These are phyloP conservation scores for Centropus bengalensis DNA, from an alignment of 2,113 vertebrate species.

Conservation along the genomic window DNA sequence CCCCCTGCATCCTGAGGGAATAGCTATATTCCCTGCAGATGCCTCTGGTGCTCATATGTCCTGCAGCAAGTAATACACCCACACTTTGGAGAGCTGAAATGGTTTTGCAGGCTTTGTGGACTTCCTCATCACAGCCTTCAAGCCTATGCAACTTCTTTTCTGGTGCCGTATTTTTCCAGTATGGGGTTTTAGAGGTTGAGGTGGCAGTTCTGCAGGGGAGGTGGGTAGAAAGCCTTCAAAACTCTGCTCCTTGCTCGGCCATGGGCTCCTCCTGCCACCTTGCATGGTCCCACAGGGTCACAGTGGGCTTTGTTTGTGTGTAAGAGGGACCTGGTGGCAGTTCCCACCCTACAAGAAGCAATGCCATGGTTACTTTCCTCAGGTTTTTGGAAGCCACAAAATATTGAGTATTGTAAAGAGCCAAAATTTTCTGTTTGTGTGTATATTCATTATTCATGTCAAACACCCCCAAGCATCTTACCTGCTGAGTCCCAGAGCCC, in stretches of 20 bases:
- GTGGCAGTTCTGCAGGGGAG: not conserved
- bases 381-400: not conserved
- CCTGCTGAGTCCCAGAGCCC: not conserved
- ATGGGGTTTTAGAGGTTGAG: not conserved
- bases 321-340: not conserved
- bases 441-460: not conserved
- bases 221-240: not conserved
- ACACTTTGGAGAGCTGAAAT: not conserved
- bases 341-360: not conserved
- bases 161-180: not conserved
- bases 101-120: not conserved
- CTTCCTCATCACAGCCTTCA: not conserved
- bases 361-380: not conserved
- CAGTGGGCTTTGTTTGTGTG: not conserved
- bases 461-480: rapidly evolving
- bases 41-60: not conserved
- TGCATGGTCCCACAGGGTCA: not conserved
- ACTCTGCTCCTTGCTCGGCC: not conserved
- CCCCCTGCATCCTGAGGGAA: not conserved
- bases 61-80: not conserved
- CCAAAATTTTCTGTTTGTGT: not conserved
- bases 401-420: not conserved
- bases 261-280: rapidly evolving
- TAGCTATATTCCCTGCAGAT: not conserved
- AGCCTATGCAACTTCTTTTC: not conserved